phyloP scores from a whole-genome alignment of 2,113 vertebrate species.

The Gobio gobio region DNA sequence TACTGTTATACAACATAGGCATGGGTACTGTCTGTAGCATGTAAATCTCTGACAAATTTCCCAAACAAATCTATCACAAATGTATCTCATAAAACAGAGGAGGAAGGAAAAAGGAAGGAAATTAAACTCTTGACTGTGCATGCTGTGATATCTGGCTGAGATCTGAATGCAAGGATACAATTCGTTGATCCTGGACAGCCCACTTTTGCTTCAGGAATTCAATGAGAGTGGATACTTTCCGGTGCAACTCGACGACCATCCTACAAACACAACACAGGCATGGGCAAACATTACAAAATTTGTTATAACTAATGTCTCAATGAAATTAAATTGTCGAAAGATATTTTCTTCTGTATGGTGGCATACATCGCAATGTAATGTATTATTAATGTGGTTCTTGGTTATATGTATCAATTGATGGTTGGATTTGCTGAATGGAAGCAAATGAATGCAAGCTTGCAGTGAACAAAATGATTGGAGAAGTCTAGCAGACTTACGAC shows the following conservation, averaged over 20 bases:
- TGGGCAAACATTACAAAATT: background rate
- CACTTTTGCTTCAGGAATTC: constrained; percentile 98
- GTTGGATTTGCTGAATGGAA: background rate
- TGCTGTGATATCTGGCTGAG: background rate
- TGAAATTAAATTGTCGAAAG: background rate
- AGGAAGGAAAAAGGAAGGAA: constrained; percentile 25
- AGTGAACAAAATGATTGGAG: background rate
- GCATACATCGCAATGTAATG: background rate
- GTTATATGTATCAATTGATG: background rate
- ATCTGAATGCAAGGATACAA: constrained; percentile 86
- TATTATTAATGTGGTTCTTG: background rate
- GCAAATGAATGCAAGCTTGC: background rate
- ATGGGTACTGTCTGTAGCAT: background rate
- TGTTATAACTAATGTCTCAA: background rate
- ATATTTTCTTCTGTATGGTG: background rate
- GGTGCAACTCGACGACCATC: constrained; percentile 97
- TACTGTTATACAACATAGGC: background rate
- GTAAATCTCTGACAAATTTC: background rate
- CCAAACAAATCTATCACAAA: background rate
- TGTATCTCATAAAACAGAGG: constrained; percentile 16
- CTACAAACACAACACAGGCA: constrained; percentile 66
- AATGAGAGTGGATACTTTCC: constrained; percentile 97
- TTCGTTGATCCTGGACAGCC: constrained; percentile 90
- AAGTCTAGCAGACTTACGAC: no score
- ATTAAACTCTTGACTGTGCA: background rate